Conservation (phyloP, 2,113 vertebrate genomes). For the human region GRCh38 chr17:33263001-33263500, state of each 20-base stretch:
- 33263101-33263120: neutral
- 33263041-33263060: neutral
- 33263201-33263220: neutral
- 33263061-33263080: neutral
- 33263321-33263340: neutral
- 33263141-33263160: neutral
- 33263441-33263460: neutral
- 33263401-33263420: neutral
- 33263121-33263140: neutral
- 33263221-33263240: neutral
- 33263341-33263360: neutral
- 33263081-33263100: constrained; percentile 25
- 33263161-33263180: neutral
- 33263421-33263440: neutral
- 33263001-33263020: neutral
- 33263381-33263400: neutral
- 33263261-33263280: accelerated
- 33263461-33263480: neutral
- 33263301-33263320: accelerated
- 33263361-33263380: neutral
- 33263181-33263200: neutral
- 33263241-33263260: accelerated
- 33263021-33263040: neutral
- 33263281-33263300: neutral
- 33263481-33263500: no score